These are phyloP conservation scores for Sinocyclocheilus anshuiensis DNA, from an alignment of 2,113 vertebrate species.

Conservation along the genomic window DNA sequence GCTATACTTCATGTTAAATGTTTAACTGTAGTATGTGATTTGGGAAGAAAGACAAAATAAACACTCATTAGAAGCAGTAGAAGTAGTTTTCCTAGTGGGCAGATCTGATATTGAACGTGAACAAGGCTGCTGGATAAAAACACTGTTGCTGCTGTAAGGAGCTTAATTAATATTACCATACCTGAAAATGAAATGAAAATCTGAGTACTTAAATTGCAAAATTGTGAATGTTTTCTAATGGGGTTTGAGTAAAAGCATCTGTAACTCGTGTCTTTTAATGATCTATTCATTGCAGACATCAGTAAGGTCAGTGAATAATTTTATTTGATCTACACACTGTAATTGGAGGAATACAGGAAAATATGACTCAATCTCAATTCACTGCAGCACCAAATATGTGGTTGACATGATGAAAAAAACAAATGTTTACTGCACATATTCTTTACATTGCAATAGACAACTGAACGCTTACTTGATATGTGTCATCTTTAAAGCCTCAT, in stretches of 20 bases:
- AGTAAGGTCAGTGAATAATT: background rate
- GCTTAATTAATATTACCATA: too few species aligned
- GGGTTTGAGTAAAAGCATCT: background rate
- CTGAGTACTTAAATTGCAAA: too few species aligned
- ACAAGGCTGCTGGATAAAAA: too few species aligned
- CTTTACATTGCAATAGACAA: background rate
- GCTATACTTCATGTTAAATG: background rate
- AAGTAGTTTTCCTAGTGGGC: too few species aligned
- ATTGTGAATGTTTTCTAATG: background rate
- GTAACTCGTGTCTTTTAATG: background rate
- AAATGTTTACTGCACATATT: background rate
- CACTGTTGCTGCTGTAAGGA: too few species aligned
- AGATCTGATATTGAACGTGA: too few species aligned
- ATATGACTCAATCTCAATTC: background rate
- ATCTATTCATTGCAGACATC: background rate
- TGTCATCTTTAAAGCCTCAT: conserved; percentile 31
- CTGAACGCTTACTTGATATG: conserved; percentile 34
- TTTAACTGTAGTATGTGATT: background rate
- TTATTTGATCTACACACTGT: background rate
- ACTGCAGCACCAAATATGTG: background rate
- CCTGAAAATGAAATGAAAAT: too few species aligned
- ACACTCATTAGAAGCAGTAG: background rate
- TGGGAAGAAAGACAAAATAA: background rate
- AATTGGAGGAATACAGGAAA: background rate
- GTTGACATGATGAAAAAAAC: background rate